Evolutionary conservation across 2,113 vertebrate species (phyloP), one percentile per base, ranked within the genome.

Genomic region (Actenoides lindsayi): DNA sequence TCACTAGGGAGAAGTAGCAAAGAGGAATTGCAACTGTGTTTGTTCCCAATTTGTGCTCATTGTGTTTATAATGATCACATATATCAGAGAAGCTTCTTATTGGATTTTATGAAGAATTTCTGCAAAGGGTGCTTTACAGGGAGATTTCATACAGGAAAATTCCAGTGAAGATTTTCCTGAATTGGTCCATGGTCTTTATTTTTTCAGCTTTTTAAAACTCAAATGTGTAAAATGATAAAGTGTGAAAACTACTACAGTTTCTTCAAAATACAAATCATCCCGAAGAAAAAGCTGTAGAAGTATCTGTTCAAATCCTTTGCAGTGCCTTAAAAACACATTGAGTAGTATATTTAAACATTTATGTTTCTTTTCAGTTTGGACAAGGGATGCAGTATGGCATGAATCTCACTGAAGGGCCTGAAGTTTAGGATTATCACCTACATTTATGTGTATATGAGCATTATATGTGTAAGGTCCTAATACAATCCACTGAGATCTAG

Each of bases 401-500:
- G 59, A 16, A 42, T 35, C 9, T 42, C 44, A 77, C 16, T 44
- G 27, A 77, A 69, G 8, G 8, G 4, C 3, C 23, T 62, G 33
- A 68, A 46, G 2, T 75, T 87, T 71, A 70, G 9, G 5, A 54
- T 69, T 73, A 35, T 25, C 13, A 16, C 3, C 6, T 35, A 63
- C 60, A 59, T 62, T 70, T 56, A 27, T 31, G 20, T 28, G 10
- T 56, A 27, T 27, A 18, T 28, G 10, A 64, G 4, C 13, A 39
- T 10, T 46, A 18, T 11, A 2, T 62, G 8, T 48, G 3, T 35
- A 46, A 64, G 10, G 5, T 25, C 11, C 13, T 11, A 46, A 9
- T 42, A 28, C 0, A 0, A 69, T 10, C 39, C 27, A 46, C 12
- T 33, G 35, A 69, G 11, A 42, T 73, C 25, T 28, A 64, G 19